phyloP scores from a whole-genome alignment of 2,888 invertebrate species.

The Buathra laborator region DNA sequence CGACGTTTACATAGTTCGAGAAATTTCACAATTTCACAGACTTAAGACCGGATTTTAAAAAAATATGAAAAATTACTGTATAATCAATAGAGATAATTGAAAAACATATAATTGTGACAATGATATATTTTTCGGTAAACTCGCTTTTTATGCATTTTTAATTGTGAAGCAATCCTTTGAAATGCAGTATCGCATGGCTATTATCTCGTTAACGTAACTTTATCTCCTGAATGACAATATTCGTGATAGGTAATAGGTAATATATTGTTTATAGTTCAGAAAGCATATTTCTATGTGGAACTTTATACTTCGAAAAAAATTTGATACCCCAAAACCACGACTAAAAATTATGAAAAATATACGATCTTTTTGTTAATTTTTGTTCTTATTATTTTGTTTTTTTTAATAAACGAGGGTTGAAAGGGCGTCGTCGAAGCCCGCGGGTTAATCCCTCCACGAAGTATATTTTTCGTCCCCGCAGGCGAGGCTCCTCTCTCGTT shows the following conservation, averaged over 20 bases:
- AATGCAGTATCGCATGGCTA: too few species aligned
- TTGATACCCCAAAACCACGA: neutral
- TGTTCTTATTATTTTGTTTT: neutral
- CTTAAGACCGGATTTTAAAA: neutral
- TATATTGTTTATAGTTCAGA: too few species aligned
- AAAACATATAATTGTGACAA: too few species aligned
- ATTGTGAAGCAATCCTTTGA: too few species aligned
- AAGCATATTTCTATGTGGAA: too few species aligned
- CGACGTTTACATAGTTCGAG: neutral
- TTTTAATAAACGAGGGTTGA: constrained; percentile 36
- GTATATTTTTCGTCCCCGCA: constrained; percentile 70
- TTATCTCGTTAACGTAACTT: too few species aligned
- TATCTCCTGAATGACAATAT: too few species aligned
- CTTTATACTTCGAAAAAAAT: too few species aligned
- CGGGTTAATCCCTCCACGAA: constrained; percentile 77
- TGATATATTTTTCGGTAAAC: too few species aligned
- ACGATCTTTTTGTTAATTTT: neutral
- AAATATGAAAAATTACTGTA: neutral
- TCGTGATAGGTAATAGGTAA: too few species aligned
- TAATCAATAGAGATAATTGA: too few species aligned
- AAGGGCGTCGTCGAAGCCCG: constrained; percentile 67
- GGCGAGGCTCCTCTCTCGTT: constrained; percentile 42
- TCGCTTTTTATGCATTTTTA: too few species aligned
- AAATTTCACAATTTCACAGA: neutral
- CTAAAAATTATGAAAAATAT: neutral